phyloP scores from a whole-genome alignment of 2,113 vertebrate species.

The Cyanistes caeruleus region DNA sequence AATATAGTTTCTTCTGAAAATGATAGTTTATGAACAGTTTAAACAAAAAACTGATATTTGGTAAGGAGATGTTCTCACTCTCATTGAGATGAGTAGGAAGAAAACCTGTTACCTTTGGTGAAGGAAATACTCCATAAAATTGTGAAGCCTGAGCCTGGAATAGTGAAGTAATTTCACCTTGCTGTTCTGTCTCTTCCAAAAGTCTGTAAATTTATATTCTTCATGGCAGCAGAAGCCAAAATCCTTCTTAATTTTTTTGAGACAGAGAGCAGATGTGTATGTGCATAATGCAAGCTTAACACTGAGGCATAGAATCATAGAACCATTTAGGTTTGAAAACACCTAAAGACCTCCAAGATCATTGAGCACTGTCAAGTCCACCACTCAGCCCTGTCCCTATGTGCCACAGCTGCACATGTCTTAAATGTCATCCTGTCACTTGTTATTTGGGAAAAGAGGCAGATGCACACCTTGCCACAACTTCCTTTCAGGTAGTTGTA shows the following conservation, averaged over 20 bases:
- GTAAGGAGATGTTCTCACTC: neutral
- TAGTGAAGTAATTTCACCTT: neutral
- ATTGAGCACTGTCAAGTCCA: neutral
- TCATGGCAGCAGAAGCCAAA: neutral
- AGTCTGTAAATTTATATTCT: neutral
- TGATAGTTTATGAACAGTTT: neutral
- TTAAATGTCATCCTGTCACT: neutral
- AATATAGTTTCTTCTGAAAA: neutral
- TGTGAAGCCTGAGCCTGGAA: neutral
- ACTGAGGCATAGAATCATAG: neutral
- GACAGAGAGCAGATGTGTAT: neutral
- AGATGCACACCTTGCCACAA: neutral
- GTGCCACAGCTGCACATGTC: neutral
- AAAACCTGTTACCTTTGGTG: neutral
- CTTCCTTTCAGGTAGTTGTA: neutral
- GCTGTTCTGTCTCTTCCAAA: neutral
- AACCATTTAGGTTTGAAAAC: neutral
- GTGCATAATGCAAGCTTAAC: neutral
- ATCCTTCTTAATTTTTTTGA: neutral
- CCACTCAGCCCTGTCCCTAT: neutral
- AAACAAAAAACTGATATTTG: neutral
- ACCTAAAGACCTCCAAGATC: neutral
- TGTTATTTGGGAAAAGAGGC: neutral
- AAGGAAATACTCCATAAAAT: neutral
- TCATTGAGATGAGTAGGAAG: neutral